Evolutionary conservation across 2,113 vertebrate genomes (phyloP).

Genomic region (Albula goreensis): DNA sequence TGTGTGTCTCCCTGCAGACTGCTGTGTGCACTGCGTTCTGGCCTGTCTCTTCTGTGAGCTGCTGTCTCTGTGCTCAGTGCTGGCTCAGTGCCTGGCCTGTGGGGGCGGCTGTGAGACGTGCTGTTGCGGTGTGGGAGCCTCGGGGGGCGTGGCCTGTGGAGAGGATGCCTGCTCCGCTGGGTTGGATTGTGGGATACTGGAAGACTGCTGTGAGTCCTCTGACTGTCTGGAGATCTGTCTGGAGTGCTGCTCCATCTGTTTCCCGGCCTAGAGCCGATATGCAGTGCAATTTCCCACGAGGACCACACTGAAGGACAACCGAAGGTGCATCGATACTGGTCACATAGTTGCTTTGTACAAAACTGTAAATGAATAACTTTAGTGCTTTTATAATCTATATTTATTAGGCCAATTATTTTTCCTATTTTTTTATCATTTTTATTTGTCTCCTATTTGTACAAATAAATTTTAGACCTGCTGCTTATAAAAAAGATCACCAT

Average conservation of each 20-base stretch:
- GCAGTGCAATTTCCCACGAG: not conserved
- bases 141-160: slow-evolving; percentile 52
- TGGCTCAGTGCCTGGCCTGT: slow-evolving; percentile 67
- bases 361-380: not conserved
- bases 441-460: not conserved
- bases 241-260: slow-evolving; percentile 79
- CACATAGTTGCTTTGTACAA: not conserved
- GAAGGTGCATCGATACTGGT: not conserved
- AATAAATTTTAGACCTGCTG: not conserved
- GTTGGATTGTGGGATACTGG: slow-evolving; percentile 69
- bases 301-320: not conserved
- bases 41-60: slow-evolving; percentile 78
- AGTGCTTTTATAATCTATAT: not conserved
- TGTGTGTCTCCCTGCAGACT: slow-evolving; percentile 58
- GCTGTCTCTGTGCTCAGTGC: slow-evolving; percentile 65
- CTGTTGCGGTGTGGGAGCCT: slow-evolving; percentile 57
- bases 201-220: slow-evolving; percentile 71
- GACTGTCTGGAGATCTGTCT: slow-evolving; percentile 78
- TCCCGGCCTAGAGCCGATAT: slow-evolving; percentile 60
- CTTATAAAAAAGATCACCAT: not conserved
- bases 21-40: slow-evolving; percentile 74
- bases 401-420: slow-evolving; percentile 26
- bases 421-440: not conserved
- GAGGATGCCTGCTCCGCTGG: slow-evolving; percentile 60
- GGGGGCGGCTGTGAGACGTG: slow-evolving; percentile 60